Base-by-base conservation (phyloP, 2,113 vertebrate genomes). In the Peromyscus maniculatus region DNA sequence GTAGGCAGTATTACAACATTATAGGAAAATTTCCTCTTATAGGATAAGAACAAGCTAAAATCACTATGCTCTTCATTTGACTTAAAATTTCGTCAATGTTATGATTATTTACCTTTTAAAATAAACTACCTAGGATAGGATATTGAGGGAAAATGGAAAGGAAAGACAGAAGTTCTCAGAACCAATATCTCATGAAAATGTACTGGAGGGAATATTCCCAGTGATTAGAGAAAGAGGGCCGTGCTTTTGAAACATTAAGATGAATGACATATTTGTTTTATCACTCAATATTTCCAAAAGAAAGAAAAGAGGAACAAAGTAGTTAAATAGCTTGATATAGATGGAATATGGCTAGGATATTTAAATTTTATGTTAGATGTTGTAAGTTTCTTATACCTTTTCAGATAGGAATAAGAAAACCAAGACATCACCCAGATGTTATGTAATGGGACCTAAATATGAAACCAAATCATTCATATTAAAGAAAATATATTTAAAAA, bases 61-160 rank as follows among this genome's bases (percentile, higher is more conserved):
- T 75, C 66, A 96, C 75, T 69, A 69, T 55, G 39, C 16, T 92
- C 15, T 97, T 92, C 49, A 69, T 78, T 91, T 95, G n/a, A 91
- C 78, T 94, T 86, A 49, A 97, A 52, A 96, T 31, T 86, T 92
- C 43, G 46, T 93, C 43, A 86, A 69, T 49, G 39, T 82, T 91
- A 89, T 5, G 83, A 52, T 93, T 67, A 93, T 91, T 91, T 84
- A 62, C 87, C 22, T 91, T 92, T 96, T 67, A 93, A 91, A 94
- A 91, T 87, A 78, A 93, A 57, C 74, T 96, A 39, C 87, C 39
- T 87, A 94, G 75, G 74, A 90, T 5, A 90, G 64, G 31, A 84
- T 52, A 90, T n/a, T 95, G 24, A 86, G 71, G 90, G 71, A 71
- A 92, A 95, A 93, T 96, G 66, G 74, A 86, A 72, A 9, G 69